A percentile compares a stretch with the other conserved stretches of the same genome.
Evolutionary conservation across 2,888 invertebrate species (phyloP).

Genomic region (Achlya flavicornis): DNA sequence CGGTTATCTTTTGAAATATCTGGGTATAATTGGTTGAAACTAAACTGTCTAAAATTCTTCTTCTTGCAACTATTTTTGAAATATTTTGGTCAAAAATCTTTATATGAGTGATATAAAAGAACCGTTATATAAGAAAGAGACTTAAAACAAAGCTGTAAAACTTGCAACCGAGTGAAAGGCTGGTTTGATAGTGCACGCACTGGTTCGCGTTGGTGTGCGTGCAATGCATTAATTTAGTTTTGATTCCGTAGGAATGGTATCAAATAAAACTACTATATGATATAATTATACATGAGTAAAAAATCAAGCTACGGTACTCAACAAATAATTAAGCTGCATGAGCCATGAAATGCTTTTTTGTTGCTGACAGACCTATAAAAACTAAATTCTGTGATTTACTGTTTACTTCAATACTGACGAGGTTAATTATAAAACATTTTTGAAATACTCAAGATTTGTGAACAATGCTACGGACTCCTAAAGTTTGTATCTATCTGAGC

Average conservation of each 20-base stretch:
- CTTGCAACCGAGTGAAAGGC: constrained; percentile 31
- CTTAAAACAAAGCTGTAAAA: constrained; percentile 32
- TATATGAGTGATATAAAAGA: constrained; percentile 28
- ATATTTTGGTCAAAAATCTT: not conserved
- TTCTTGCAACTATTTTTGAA: no score
- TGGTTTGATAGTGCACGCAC: constrained; percentile 28
- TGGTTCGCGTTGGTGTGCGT: constrained; percentile 13
- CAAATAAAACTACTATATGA: not conserved
- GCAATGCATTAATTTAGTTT: not conserved
- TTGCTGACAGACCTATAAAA: no score
- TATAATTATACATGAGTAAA: not conserved
- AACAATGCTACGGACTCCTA: constrained; percentile 11
- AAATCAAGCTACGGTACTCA: no score
- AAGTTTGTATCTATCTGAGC: constrained; percentile 22
- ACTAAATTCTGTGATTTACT: no score
- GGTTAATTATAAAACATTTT: no score
- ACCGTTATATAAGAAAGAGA: constrained; percentile 46
- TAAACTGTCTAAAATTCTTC: no score
- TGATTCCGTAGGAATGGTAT: not conserved
- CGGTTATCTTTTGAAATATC: not conserved
- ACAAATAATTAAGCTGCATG: no score
- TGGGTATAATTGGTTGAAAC: no score
- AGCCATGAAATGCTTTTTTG: no score
- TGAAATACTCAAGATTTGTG: no score
- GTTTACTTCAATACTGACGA: no score